phyloP scores from a whole-genome alignment of 2,113 vertebrate species.

The Phaethon lepturus region DNA sequence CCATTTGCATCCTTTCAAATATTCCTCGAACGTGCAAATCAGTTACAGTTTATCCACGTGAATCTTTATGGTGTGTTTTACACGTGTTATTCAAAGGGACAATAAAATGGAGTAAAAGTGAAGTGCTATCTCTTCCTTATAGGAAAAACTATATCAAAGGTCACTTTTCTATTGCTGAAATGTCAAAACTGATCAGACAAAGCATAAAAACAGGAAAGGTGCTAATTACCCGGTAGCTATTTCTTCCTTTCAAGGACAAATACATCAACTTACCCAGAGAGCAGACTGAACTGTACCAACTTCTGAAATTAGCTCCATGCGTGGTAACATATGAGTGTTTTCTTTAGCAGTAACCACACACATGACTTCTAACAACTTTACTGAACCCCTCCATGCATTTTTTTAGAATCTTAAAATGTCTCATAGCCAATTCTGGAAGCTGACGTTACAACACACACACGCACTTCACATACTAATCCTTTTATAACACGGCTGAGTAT shows the following conservation, averaged over 20 bases:
- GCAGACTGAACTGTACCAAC: background rate
- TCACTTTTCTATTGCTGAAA: background rate
- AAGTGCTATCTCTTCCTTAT: background rate
- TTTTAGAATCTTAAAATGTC: background rate
- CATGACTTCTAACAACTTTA: background rate
- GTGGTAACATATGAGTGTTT: background rate
- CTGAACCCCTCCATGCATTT: background rate
- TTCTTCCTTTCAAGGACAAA: background rate
- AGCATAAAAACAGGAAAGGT: background rate
- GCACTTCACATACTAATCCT: rapidly evolving
- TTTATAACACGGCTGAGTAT: rapidly evolving
- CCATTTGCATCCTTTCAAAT: background rate
- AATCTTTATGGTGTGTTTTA: background rate
- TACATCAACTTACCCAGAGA: background rate
- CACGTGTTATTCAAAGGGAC: background rate
- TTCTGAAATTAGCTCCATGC: rapidly evolving
- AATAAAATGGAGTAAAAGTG: background rate
- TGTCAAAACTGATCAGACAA: background rate
- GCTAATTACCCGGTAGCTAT: background rate
- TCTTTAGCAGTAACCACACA: background rate
- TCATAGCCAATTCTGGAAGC: background rate
- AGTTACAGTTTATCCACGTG: background rate
- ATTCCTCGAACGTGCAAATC: too few species aligned
- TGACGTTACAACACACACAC: too few species aligned
- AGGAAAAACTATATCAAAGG: background rate